Percentiles rank a stretch among this genome's conserved stretches.
These are phyloP conservation scores for Pseudanteris insignis DNA, from an alignment of 2,888 invertebrate genomes.

Conservation along the genomic window DNA sequence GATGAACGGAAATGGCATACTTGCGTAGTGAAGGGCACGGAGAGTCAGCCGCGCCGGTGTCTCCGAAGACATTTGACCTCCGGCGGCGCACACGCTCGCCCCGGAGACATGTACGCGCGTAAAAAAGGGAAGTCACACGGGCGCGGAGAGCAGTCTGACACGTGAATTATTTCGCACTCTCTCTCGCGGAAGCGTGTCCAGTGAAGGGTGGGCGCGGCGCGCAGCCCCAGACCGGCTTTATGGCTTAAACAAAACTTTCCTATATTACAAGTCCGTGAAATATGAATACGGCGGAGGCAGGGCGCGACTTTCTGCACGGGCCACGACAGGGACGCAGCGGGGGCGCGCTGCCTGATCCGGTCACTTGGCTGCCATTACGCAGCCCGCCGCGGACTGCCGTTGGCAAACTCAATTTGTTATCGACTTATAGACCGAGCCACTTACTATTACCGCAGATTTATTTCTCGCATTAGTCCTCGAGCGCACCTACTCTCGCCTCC, in stretches of 20 bases:
- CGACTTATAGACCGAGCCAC: slow-evolving; percentile 66
- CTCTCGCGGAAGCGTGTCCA: slow-evolving; percentile 49
- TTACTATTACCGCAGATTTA: slow-evolving; percentile 67
- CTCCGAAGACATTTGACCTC: slow-evolving; percentile 45
- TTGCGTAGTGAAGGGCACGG: not conserved
- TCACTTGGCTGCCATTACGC: slow-evolving; percentile 64
- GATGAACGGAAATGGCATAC: not conserved
- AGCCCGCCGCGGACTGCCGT: slow-evolving; percentile 55
- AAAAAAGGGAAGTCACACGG: slow-evolving; percentile 48
- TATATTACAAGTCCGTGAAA: slow-evolving; percentile 65
- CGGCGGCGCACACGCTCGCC: slow-evolving; percentile 35
- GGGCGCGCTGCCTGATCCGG: slow-evolving; percentile 56
- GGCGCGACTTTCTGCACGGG: slow-evolving; percentile 47
- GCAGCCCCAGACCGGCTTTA: slow-evolving; percentile 55
- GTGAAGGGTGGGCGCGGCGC: slow-evolving; percentile 53
- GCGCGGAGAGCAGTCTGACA: slow-evolving; percentile 50
- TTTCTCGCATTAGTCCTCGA: slow-evolving; percentile 62
- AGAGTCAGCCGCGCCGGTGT: slow-evolving; percentile 3
- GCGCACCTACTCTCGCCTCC: slow-evolving; percentile 52
- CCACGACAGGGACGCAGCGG: slow-evolving; percentile 25
- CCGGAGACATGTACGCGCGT: slow-evolving; percentile 44
- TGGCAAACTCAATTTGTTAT: slow-evolving; percentile 66
- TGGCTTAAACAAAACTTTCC: slow-evolving; percentile 66
- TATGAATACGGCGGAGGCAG: slow-evolving; percentile 61
- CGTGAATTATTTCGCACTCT: slow-evolving; percentile 60